Base-by-base conservation (phyloP, 2,888 invertebrate species). In the Acronicta psi region DNA sequence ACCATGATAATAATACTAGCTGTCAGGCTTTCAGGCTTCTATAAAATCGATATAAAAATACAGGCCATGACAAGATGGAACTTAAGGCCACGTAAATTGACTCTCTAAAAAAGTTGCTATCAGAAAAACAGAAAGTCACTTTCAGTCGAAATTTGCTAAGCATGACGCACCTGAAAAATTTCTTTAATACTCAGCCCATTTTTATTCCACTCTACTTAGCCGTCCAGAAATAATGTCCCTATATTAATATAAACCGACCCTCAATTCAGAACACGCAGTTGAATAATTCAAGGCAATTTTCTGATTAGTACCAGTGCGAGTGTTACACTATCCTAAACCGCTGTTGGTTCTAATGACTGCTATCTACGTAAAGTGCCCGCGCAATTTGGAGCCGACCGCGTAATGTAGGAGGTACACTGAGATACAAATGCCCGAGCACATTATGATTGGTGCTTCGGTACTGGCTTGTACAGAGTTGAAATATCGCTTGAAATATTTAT, bases 211-310 rank as follows among this genome's bases (percentile, higher is more conserved):
- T 31, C 43, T 44, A 51, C 54, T 45, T 59, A 64, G 29, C 54
- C 36, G 23, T 36, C 20, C 31, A 37, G 41, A 54, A 69, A 67
- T 71, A 66, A 69, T 65, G 58, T 49, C 47, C 40, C 37, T 57
- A 66, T 59, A 73, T 62, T 73, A 75, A 69, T 71, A 71, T 61
- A 75, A 75, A 74, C 57, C 62, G 42, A 62, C 60, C 53, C 69
- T 53, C 69, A 61, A 72, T 71, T 69, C 67, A 42, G 55, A 54
- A 49, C 54, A 71, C 53, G 47, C 53, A 49, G 61, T 44, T 73
- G 74, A 75, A 73, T 75, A 75, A 75, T 75, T 75, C 70, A 68
- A 49, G 68, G 70, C 64, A 75, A 75, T 75, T 65, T 75, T 68
- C 68, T 75, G 75, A 75, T 75, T 75, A 75, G 75, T 73, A 65